Evolutionary conservation across 53 echinoderm and acorn worm species (phyloP), one percentile per base, ranked within the genome.

Genomic region (Antedon mediterranea): DNA sequence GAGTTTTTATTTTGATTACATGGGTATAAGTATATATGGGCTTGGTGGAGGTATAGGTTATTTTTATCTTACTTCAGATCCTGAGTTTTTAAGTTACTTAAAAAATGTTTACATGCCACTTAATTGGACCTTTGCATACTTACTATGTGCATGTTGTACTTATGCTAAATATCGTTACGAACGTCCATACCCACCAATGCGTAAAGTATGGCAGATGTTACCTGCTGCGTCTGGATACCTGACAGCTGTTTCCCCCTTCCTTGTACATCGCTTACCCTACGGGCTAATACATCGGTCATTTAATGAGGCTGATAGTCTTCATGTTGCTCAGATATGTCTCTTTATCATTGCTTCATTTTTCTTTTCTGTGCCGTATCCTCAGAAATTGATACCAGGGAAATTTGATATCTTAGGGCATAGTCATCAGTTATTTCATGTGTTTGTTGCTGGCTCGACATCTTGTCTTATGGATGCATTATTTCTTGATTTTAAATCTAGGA

Each of bases 1-100:
- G 5, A 92, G 91, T 71, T 95, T 89, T 85, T 95, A 88, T 89
- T 83, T 92, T 57, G 97, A 95, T 74, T 95, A 95, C 80, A 57
- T 89, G 30, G 97, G 97, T 0, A 85, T 95, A 81, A 95, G 97
- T 75, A 29, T 95, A 23, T 89, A 89, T 57, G 84, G 89, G 34
- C 80, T 87, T 27, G 82, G 82, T 3, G 86, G 84, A 74, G 89
- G 92, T 3, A 78, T 95, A 74, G 89, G 89, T 0, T 89, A 89
- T 32, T 76, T 87, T 43, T 79, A 89, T 82, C 85, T 91, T 80
- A 83, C 85, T 41, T 79, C 88, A 23, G 84, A 87, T 26, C 86
- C 89, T 7, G 85, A 82, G 43, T 87, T 89, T 76, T 85, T 81
- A 80, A 34, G 74, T 71, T 72, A 74, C 71, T 33, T 75, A 11